Evolutionary conservation across 1,140 invertebrate genomes (phyloP).

Genomic region (Proctacanthus coquilletti): DNA sequence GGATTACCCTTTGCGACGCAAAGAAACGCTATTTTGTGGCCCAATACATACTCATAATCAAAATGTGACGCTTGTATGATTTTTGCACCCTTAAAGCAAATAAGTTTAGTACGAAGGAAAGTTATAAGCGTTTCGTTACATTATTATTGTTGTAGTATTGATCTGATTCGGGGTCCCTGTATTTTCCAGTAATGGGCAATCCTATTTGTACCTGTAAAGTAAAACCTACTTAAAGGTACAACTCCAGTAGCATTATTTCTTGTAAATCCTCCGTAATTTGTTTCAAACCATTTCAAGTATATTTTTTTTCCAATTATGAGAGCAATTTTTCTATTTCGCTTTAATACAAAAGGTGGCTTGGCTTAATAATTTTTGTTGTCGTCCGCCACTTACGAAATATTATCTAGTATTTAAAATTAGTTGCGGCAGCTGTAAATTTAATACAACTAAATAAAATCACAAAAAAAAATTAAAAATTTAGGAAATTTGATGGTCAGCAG

Average conservation of each 20-base stretch:
- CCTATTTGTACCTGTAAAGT: slow-evolving; percentile 55
- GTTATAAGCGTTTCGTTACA: slow-evolving; percentile 42
- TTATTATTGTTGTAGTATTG: slow-evolving; percentile 78
- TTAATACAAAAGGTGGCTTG: no score
- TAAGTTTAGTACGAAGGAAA: background rate
- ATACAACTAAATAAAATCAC: no score
- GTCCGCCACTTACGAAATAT: no score
- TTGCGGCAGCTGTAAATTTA: no score
- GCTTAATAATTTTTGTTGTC: no score
- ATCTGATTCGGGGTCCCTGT: slow-evolving; percentile 69
- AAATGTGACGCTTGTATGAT: slow-evolving; percentile 82
- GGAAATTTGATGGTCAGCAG: no score
- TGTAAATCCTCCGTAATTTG: background rate
- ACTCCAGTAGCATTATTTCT: background rate
- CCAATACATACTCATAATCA: slow-evolving; percentile 81
- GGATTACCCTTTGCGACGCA: slow-evolving; percentile 75
- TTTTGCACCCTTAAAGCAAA: slow-evolving; percentile 59
- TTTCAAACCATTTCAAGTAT: background rate
- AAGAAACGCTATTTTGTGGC: slow-evolving; percentile 82
- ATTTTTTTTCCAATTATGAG: slow-evolving; percentile 1
- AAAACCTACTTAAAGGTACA: no score
- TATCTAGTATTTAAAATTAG: no score
- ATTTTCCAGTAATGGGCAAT: slow-evolving; percentile 70
- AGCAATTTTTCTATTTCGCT: no score
- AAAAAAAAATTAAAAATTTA: no score